phyloP scores from a whole-genome alignment of 2,888 invertebrate genomes.

The Cancer borealis region DNA sequence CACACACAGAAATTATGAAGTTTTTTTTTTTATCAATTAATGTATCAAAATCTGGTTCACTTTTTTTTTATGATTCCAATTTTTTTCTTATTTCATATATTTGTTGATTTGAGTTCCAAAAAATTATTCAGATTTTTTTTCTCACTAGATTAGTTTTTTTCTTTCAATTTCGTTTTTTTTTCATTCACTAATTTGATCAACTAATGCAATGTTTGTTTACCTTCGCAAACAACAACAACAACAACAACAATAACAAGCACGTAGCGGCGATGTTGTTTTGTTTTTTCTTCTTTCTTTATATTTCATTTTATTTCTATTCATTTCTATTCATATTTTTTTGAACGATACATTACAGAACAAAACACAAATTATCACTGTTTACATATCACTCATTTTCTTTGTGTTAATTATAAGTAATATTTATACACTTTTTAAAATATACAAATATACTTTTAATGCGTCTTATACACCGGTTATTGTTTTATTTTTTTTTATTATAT shows the following conservation, averaged over 20 bases:
- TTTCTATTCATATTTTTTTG: too few species aligned
- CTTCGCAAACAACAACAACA: too few species aligned
- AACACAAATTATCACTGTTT: neutral
- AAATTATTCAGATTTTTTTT: neutral
- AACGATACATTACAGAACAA: neutral
- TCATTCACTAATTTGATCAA: too few species aligned
- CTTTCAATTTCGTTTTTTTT: too few species aligned
- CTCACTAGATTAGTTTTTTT: neutral
- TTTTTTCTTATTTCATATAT: neutral
- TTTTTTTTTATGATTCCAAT: neutral
- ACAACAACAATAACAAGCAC: too few species aligned
- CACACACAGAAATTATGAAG: neutral
- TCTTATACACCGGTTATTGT: too few species aligned
- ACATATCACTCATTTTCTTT: neutral
- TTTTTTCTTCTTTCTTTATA: neutral
- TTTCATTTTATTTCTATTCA: too few species aligned
- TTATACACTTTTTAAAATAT: too few species aligned
- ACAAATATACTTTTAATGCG: too few species aligned
- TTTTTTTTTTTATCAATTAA: neutral
- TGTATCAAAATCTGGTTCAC: too few species aligned
- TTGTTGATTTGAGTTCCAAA: neutral
- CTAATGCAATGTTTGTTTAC: neutral
- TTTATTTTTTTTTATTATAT: too few species aligned
- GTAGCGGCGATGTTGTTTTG: neutral
- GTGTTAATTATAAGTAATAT: too few species aligned